Base-by-base conservation (phyloP, 2,797 vertebrate species). In the Cyprinodon diabolis region DNA sequence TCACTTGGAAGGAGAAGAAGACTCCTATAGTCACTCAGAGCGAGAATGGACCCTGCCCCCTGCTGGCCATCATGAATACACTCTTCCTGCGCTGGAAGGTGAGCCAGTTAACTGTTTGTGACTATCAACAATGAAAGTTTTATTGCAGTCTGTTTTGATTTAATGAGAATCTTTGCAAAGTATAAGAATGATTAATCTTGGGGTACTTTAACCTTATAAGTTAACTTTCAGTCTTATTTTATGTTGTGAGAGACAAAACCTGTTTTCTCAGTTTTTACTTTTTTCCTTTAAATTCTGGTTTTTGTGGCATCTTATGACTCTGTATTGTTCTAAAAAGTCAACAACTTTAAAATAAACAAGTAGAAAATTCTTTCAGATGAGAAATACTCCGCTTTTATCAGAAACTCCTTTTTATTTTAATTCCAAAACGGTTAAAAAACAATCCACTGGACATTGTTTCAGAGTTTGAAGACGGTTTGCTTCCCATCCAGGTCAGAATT, bases 51-150 rank as follows among this genome's bases (percentile, higher is more conserved):
- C 97, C 97, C 65, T 98, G 97, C 85, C 97, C 97, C 0, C 95
- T 99, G 30, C 94, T 98, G 74, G 97, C 97, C 91, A 96, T 98
- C 92, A 96, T 98, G 92, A 99, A 99, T 86, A 93, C 96, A 21
- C 95, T 98, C 11, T 95, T 98, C 30, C 88, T 99, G 40, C 96
- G 95, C 73, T 98, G 97, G 97, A 98, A 97, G 97, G 97, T 96
- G 70, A 57, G 52, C 6, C 40, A n/a, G 9, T 40, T 21, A 11
- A 12, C 23, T 43, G 4, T n/a, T 21, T 63, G 30, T 17, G 4
- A 13, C 37, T 9, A 14, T 62, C 35, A 37, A 60, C 11, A 12
- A 40, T 40, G 0, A 19, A 17, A 62, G 19, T 15, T 35, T 17
- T 35, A 60, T 17, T 4, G 4, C 19, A 37, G 19, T 62, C 10